Conservation (phyloP, 1,140 invertebrate genomes). For the Sycophaga agraensis region DNA sequence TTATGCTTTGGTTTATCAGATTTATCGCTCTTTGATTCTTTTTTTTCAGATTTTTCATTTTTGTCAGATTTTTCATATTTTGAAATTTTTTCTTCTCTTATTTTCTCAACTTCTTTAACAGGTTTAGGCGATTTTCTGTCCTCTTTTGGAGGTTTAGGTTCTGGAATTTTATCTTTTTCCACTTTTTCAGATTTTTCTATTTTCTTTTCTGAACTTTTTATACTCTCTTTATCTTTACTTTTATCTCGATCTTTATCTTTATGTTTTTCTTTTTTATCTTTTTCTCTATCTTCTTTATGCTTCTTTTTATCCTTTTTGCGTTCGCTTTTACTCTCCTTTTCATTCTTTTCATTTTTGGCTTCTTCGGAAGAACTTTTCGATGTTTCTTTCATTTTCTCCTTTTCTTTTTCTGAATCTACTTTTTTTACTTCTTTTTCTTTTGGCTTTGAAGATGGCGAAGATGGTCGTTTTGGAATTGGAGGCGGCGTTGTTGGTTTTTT, state of each 20-base stretch:
- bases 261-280: conserved; percentile 56
- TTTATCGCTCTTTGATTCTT: conserved; percentile 47
- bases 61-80: conserved; percentile 51
- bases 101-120: conserved; percentile 52
- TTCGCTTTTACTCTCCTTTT: conserved; percentile 50
- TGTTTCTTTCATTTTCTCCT: conserved; percentile 47
- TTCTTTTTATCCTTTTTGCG: conserved; percentile 59
- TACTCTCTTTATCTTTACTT: conserved; percentile 32
- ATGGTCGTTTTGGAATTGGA: conserved; percentile 46
- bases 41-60: conserved; percentile 60
- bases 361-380: conserved; percentile 45
- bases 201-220: conserved; percentile 47
- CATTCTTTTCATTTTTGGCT: conserved; percentile 38
- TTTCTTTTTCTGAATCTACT: conserved; percentile 46
- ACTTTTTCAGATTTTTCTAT: conserved; percentile 43
- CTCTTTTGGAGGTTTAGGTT: conserved; percentile 60
- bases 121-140: conserved; percentile 55
- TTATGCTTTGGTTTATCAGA: conserved; percentile 55
- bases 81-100: conserved; percentile 40
- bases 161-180: conserved; percentile 54
- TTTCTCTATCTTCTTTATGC: conserved; percentile 56
- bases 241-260: conserved; percentile 58
- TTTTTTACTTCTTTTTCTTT: conserved; percentile 47
- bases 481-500: conserved; percentile 52
- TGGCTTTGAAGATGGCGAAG: conserved; percentile 52